A percentile compares a stretch with the other conserved stretches of the same genome.
Conservation (phyloP, 2,888 invertebrate species). For the Eupithecia centaureata region DNA sequence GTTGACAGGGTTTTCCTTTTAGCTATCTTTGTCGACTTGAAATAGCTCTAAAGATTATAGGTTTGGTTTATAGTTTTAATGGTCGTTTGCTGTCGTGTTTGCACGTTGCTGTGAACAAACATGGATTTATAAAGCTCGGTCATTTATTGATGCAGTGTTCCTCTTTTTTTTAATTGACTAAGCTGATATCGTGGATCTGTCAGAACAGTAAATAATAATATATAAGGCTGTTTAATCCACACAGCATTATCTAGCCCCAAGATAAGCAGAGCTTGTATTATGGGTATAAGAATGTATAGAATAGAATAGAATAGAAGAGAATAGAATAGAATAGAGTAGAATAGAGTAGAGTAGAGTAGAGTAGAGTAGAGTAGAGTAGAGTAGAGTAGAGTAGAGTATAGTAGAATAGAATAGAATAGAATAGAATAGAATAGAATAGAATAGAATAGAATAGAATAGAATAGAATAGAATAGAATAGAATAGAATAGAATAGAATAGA, state of each 20-base stretch:
- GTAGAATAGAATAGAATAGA: too few relatives aligned
- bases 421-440: background rate
- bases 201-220: too few relatives aligned
- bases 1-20: slow-evolving; percentile 49
- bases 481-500: slow-evolving; percentile 6
- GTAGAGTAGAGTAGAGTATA: too few relatives aligned
- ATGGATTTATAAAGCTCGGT: background rate
- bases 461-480: slow-evolving; percentile 3
- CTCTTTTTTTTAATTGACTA: background rate
- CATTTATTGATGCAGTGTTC: background rate
- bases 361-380: too few relatives aligned
- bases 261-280: too few relatives aligned
- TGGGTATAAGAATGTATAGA: too few relatives aligned
- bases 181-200: background rate
- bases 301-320: too few relatives aligned
- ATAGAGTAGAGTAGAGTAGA: too few relatives aligned
- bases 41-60: slow-evolving; percentile 2
- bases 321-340: too few relatives aligned
- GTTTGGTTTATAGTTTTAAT: background rate
- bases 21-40: slow-evolving; percentile 18
- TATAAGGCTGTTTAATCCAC: too few relatives aligned
- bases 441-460: slow-evolving; percentile 4
- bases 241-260: too few relatives aligned
- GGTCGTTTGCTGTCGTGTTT: background rate
- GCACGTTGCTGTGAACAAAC: background rate